These are phyloP conservation scores for Drosophila leontia DNA, from an alignment of 1,140 invertebrate genomes.

Conservation along the genomic window DNA sequence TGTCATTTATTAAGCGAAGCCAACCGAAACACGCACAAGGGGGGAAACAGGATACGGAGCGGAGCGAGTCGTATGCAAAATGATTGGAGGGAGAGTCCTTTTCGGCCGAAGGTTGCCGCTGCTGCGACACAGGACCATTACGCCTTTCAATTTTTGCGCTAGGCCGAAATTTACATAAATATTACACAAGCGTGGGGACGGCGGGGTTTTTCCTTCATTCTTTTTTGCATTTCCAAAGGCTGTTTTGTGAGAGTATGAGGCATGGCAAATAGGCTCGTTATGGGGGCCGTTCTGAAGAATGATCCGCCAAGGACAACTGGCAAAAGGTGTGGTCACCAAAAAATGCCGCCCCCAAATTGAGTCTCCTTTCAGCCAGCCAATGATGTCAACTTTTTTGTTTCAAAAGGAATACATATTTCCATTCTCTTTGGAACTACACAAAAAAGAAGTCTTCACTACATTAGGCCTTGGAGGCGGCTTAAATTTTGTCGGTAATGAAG, in stretches of 20 bases:
- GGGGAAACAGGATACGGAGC: constrained; percentile 9
- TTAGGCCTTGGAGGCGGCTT: constrained; percentile 24
- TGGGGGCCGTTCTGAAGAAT: constrained; percentile 37
- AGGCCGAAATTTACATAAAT: constrained; percentile 74
- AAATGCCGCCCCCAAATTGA: constrained; percentile 39
- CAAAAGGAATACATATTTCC: constrained; percentile 15
- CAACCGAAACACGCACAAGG: constrained; percentile 26
- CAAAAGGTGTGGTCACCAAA: constrained; percentile 68
- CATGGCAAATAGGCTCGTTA: constrained; percentile 80
- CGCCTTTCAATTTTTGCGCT: constrained; percentile 75
- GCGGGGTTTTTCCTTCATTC: background rate
- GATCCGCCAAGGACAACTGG: constrained; percentile 41
- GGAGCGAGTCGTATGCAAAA: constrained; percentile 61
- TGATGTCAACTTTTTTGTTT: constrained; percentile 34
- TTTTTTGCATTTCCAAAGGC: constrained; percentile 27
- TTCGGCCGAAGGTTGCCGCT: constrained; percentile 23
- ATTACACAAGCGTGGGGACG: constrained; percentile 58
- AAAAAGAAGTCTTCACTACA: constrained; percentile 24
- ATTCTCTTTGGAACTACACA: constrained; percentile 1
- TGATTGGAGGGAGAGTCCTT: constrained; percentile 11
- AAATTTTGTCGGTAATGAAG: constrained; percentile 16
- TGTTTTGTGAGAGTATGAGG: constrained; percentile 45
- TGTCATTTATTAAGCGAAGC: constrained; percentile 69
- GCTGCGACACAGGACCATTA: constrained; percentile 69
- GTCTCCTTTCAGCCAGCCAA: constrained; percentile 46